Evolutionary conservation across 2,113 vertebrate species (phyloP).

Genomic region (crab-eating macaque (Macaca fascicularis)): DNA sequence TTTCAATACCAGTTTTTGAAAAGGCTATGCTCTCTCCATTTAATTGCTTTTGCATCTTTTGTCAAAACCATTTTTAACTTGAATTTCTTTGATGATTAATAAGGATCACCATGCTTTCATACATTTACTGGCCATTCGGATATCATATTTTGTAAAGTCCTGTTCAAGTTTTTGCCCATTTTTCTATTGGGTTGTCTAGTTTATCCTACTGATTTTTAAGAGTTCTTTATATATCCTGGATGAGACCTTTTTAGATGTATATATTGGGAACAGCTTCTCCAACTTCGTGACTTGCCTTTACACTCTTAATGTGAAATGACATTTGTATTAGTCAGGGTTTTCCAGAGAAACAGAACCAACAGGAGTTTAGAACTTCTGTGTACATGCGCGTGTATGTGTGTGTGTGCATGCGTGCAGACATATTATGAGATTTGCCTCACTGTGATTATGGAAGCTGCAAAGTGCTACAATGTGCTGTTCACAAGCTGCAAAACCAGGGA

Average conservation of each 20-base stretch:
- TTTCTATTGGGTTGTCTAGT: neutral
- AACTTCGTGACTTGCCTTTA: neutral
- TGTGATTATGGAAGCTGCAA: neutral
- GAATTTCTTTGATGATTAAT: conserved; percentile 7
- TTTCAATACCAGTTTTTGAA: neutral
- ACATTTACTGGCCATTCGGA: neutral
- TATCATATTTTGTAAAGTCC: neutral
- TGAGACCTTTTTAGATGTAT: neutral
- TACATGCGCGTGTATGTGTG: neutral
- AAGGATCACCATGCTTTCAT: neutral
- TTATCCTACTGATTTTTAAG: neutral
- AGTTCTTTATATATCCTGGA: neutral
- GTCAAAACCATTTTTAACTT: neutral
- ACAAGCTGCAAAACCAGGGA: neutral
- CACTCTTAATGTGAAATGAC: neutral
- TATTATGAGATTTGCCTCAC: neutral
- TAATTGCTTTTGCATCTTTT: neutral
- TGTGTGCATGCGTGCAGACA: no score
- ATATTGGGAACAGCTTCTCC: neutral
- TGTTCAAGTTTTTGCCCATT: neutral
- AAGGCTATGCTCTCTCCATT: neutral
- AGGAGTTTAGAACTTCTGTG: neutral
- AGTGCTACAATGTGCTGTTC: neutral
- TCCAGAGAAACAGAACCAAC: neutral
- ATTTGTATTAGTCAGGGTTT: neutral